phyloP scores from a whole-genome alignment of 53 echinoderm and acorn worm species.

The Apostichopus leukothele region DNA sequence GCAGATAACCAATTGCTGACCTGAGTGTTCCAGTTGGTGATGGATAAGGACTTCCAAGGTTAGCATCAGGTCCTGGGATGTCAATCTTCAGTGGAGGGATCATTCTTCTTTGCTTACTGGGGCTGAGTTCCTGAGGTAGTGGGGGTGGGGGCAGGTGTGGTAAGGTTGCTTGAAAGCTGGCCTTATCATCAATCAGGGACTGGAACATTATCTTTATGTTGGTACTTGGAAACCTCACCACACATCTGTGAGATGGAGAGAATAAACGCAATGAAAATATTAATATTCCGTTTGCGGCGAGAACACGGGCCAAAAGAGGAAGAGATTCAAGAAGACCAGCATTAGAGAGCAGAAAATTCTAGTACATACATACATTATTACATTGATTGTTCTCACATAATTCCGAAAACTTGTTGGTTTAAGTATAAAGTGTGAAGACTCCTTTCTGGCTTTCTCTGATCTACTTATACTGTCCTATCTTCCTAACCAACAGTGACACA shows the following conservation, averaged over 20 bases:
- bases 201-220: constrained; percentile 99
- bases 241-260: constrained; percentile 60
- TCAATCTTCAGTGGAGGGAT: constrained; percentile 89
- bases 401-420: no score
- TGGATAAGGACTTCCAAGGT: constrained; percentile 84
- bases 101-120: constrained; percentile 68
- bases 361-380: no score
- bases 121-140: constrained; percentile 52
- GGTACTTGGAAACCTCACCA: constrained; percentile 96
- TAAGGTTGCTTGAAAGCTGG: constrained; percentile 46
- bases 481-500: no score
- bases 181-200: constrained; percentile 70
- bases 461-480: no score
- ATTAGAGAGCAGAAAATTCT: no score
- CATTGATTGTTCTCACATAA: no score
- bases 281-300: no score
- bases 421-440: no score
- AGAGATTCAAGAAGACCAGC: no score
- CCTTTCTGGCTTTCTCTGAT: no score
- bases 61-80: constrained; percentile 83
- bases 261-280: background rate
- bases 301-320: no score
- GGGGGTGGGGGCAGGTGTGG: constrained; percentile 56
- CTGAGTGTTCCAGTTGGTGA: constrained; percentile 96
- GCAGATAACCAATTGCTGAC: constrained; percentile 31